Evolutionary conservation across 2,888 invertebrate genomes (phyloP).

Genomic region (Apotomis turbidana): DNA sequence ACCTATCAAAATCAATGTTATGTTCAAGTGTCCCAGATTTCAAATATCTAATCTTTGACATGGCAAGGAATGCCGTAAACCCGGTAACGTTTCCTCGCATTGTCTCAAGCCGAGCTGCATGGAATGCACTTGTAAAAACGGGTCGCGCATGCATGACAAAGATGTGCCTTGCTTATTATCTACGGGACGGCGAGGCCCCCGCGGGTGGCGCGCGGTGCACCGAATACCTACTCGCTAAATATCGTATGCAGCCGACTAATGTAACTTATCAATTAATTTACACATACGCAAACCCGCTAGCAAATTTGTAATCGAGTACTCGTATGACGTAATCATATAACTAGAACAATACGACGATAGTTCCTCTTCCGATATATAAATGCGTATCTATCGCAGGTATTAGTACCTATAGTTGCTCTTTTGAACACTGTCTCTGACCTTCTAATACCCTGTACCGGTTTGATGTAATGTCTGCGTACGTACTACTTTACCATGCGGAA

Average conservation of each 20-base stretch:
- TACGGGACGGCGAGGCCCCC: constrained; percentile 70
- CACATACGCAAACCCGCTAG: not conserved
- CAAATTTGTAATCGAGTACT: not conserved
- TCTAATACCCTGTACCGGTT: constrained; percentile 11
- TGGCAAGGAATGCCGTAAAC: constrained; percentile 32
- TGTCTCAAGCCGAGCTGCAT: constrained; percentile 47
- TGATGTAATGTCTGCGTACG: not conserved
- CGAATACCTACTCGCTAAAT: constrained; percentile 33
- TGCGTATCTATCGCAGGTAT: not conserved
- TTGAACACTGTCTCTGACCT: constrained; percentile 19
- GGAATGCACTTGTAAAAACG: constrained; percentile 64
- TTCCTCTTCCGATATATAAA: not conserved
- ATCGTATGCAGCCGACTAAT: constrained; percentile 18
- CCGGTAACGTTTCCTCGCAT: constrained; percentile 33
- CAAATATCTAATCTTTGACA: constrained; percentile 23
- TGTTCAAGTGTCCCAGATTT: constrained; percentile 17
- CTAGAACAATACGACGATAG: not conserved
- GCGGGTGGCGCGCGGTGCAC: constrained; percentile 62
- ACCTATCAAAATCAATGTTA: not conserved
- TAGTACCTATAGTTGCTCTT: not conserved
- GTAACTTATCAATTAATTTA: constrained; percentile 13
- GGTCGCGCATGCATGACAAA: constrained; percentile 60
- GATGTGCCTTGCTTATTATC: constrained; percentile 73
- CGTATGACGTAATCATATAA: too few species aligned
- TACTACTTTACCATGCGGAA: constrained; percentile 7